Conservation (phyloP, 2,113 vertebrate species). For the Menidia beryllina region DNA sequence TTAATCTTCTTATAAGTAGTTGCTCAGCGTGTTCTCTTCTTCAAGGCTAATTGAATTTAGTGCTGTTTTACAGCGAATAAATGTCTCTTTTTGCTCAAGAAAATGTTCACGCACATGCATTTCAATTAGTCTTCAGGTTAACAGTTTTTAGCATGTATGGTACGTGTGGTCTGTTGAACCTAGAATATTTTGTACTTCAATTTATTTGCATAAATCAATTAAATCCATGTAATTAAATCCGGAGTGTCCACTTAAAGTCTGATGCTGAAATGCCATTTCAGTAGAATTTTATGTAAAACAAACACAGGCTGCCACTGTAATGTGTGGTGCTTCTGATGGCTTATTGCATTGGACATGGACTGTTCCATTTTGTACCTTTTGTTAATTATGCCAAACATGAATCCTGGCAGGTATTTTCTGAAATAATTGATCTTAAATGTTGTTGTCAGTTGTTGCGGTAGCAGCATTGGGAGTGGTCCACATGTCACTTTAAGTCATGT, state of each 20-base stretch:
- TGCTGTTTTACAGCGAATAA: conserved; percentile 33
- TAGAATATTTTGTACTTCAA: conserved; percentile 38
- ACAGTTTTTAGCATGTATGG: conserved; percentile 53
- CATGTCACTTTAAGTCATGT: conserved; percentile 43
- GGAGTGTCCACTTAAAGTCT: conserved; percentile 45
- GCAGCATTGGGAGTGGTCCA: conserved; percentile 22
- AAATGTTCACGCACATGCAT: conserved; percentile 39
- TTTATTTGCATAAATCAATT: conserved; percentile 72
- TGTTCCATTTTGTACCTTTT: conserved; percentile 6
- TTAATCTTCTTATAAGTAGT: conserved; percentile 46
- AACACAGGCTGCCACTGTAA: neutral
- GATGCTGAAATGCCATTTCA: conserved; percentile 33
- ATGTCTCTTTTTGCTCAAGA: conserved; percentile 46
- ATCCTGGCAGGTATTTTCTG: conserved; percentile 32
- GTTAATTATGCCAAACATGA: conserved; percentile 10
- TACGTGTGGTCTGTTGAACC: conserved; percentile 45
- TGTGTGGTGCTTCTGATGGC: neutral
- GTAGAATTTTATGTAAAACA: conserved; percentile 10
- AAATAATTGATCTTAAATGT: conserved; percentile 45
- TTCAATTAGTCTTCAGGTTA: conserved; percentile 45
- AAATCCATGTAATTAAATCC: conserved; percentile 62
- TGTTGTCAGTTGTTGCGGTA: conserved; percentile 22
- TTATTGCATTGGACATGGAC: neutral
- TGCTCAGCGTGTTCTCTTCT: conserved; percentile 36
- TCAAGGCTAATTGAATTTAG: conserved; percentile 27